A percentile compares a stretch with the other conserved stretches of the same genome.
Evolutionary conservation across 2,113 vertebrate genomes (phyloP).

Genomic region (Epinephelus moara): DNA sequence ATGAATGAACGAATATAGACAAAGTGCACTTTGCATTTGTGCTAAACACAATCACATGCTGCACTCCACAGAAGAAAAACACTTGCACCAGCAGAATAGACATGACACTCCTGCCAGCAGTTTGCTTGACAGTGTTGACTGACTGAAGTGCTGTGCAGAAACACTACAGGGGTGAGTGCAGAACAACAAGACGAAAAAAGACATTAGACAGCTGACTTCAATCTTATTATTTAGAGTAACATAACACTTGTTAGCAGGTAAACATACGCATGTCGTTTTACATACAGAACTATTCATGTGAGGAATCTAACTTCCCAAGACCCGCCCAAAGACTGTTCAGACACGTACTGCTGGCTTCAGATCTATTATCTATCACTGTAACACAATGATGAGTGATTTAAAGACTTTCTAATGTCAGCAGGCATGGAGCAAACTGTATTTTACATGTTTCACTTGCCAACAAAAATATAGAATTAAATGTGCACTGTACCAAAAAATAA

Average conservation of each 20-base stretch:
- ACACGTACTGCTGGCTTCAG: neutral
- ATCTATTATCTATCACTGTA: neutral
- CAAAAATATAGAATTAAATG: neutral
- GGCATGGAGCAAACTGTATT: neutral
- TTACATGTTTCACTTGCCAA: neutral
- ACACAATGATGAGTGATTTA: neutral
- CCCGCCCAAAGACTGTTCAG: neutral
- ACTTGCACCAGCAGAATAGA: neutral
- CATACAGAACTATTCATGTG: too few relatives aligned
- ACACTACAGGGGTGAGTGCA: neutral
- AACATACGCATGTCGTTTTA: too few relatives aligned
- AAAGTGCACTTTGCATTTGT: too few relatives aligned
- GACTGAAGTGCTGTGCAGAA: neutral
- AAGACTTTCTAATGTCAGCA: neutral
- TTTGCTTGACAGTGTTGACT: neutral
- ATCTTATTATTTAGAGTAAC: too few relatives aligned
- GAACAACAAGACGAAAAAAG: neutral
- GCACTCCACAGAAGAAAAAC: neutral
- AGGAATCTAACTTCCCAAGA: neutral
- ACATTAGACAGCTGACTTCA: neutral
- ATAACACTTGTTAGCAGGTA: too few relatives aligned
- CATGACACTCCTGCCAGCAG: neutral
- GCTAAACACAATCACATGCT: neutral
- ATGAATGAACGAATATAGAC: too few relatives aligned
- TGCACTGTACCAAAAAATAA: neutral